Conservation (phyloP, 2,888 invertebrate genomes). For the Pyralis farinalis region DNA sequence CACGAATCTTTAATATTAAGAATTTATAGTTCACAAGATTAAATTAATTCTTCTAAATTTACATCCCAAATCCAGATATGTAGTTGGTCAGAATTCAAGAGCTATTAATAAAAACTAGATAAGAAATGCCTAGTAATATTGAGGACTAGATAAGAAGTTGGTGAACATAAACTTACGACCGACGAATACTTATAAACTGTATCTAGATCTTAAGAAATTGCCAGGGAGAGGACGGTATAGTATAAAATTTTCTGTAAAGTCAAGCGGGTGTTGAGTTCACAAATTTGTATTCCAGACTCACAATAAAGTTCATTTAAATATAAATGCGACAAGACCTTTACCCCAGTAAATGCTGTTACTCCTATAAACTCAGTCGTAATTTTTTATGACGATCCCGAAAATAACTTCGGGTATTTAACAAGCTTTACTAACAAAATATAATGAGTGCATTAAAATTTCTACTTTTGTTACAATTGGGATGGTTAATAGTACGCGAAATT, state of each 20-base stretch:
- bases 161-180: not conserved
- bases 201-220: conserved; percentile 21
- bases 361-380: conserved; percentile 56
- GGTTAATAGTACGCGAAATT: not conserved
- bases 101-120: too few relatives aligned
- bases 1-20: too few relatives aligned
- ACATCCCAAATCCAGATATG: too few relatives aligned
- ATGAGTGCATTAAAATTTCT: conserved; percentile 32
- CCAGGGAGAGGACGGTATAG: conserved; percentile 24
- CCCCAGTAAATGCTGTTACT: conserved; percentile 58
- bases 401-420: conserved; percentile 50
- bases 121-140: too few relatives aligned
- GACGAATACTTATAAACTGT: conserved; percentile 1
- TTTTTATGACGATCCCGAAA: conserved; percentile 56
- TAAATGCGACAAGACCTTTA: conserved; percentile 69
- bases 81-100: too few relatives aligned
- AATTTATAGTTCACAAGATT: too few relatives aligned
- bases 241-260: conserved; percentile 47
- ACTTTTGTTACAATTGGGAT: conserved; percentile 18
- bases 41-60: too few relatives aligned
- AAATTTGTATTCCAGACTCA: conserved; percentile 72
- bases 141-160: not conserved
- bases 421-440: conserved; percentile 44
- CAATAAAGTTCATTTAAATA: conserved; percentile 74
- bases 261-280: conserved; percentile 55